phyloP scores from a whole-genome alignment of 2,113 vertebrate species.

The Cochlearius cochlearius region DNA sequence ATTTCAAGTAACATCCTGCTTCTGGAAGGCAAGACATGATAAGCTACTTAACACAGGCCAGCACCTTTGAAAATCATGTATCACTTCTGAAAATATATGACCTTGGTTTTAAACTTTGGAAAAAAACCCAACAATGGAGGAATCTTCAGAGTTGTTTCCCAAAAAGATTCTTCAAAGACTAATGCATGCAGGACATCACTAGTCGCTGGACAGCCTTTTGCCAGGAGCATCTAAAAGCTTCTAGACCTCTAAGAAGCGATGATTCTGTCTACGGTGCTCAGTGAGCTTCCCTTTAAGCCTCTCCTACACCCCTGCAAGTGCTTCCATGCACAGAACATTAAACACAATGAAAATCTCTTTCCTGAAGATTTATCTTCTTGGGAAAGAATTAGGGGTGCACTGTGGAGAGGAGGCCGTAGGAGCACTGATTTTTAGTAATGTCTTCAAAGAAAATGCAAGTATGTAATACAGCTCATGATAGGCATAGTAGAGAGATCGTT shows the following conservation, averaged over 20 bases:
- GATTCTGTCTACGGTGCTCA: background rate
- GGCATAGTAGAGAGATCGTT: background rate
- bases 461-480: background rate
- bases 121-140: background rate
- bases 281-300: background rate
- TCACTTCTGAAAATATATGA: background rate
- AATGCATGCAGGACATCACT: background rate
- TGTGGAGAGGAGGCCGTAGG: background rate
- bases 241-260: background rate
- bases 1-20: background rate
- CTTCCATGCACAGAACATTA: background rate
- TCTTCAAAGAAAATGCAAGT: background rate
- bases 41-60: background rate
- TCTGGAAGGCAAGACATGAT: fast-evolving
- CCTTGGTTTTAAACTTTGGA: background rate
- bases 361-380: background rate
- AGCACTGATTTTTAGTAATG: background rate
- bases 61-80: background rate
- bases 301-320: background rate
- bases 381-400: background rate
- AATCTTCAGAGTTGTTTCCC: background rate
- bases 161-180: background rate
- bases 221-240: background rate
- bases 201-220: background rate
- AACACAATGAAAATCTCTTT: background rate